These are phyloP conservation scores for Drosophila nigritarsus DNA, from an alignment of 2,888 invertebrate genomes.

Conservation along the genomic window DNA sequence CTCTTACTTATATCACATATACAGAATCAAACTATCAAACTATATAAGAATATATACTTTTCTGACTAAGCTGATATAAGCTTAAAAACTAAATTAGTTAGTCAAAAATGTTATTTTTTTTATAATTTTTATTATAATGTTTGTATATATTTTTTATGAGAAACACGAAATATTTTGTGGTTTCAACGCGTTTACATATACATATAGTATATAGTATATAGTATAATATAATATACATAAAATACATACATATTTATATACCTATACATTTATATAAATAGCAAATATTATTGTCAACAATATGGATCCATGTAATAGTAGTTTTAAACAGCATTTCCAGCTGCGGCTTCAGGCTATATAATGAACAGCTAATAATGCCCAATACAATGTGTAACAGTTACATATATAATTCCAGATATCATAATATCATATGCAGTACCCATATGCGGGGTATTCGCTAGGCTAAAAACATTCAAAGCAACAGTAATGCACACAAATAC, in stretches of 20 bases:
- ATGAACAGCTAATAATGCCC: conserved; percentile 31
- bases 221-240: conserved; percentile 51
- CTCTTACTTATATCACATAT: not conserved
- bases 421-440: conserved; percentile 5
- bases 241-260: conserved; percentile 49
- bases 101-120: not conserved
- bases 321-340: conserved; percentile 40
- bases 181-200: conserved; percentile 51
- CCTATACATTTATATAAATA: conserved; percentile 54
- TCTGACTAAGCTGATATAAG: not conserved
- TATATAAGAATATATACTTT: not conserved
- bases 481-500: conserved; percentile 46
- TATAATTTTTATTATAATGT: conserved; percentile 2
- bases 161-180: conserved; percentile 36
- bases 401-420: conserved; percentile 40
- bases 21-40: not conserved
- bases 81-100: not conserved
- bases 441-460: conserved; percentile 15
- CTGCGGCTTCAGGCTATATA: conserved; percentile 63
- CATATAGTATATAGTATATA: conserved; percentile 13
- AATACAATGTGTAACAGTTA: conserved; percentile 70
- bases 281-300: conserved; percentile 81
- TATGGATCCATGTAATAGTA: conserved; percentile 51
- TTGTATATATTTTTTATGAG: conserved; percentile 15
- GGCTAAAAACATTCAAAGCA: conserved; percentile 68